A percentile compares a stretch with the other conserved stretches of the same genome.
phyloP scores from a whole-genome alignment of 2,888 invertebrate species.

The Dryobota labecula region DNA sequence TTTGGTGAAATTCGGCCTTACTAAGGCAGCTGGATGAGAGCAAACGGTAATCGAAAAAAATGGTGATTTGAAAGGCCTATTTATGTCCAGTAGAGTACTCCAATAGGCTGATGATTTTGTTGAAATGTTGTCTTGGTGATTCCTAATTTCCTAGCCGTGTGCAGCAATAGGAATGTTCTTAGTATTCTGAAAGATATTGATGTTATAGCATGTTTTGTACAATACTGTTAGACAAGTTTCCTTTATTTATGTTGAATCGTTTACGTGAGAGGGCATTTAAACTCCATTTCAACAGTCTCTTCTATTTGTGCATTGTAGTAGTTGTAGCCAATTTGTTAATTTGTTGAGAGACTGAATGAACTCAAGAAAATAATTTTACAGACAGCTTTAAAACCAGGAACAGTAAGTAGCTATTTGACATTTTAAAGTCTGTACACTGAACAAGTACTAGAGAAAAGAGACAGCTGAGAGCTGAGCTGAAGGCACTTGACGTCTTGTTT shows the following conservation, averaged over 20 bases:
- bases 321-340: background rate
- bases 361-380: conserved; percentile 10
- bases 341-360: background rate
- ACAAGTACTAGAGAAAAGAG: background rate
- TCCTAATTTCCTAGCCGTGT: background rate
- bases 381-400: conserved; percentile 10
- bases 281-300: background rate
- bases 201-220: no score
- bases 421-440: conserved; percentile 2
- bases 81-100: background rate
- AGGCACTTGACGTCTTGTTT: background rate
- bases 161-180: background rate
- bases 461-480: background rate
- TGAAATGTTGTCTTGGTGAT: background rate
- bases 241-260: background rate
- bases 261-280: background rate
- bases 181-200: background rate
- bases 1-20: no score
- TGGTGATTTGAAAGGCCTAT: background rate
- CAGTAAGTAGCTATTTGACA: conserved; percentile 2
- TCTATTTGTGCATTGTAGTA: background rate
- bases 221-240: background rate
- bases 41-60: background rate
- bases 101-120: background rate
- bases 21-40: background rate